Evolutionary conservation across 2,888 invertebrate genomes (phyloP).

Genomic region (Hydrotaea diabolus): DNA sequence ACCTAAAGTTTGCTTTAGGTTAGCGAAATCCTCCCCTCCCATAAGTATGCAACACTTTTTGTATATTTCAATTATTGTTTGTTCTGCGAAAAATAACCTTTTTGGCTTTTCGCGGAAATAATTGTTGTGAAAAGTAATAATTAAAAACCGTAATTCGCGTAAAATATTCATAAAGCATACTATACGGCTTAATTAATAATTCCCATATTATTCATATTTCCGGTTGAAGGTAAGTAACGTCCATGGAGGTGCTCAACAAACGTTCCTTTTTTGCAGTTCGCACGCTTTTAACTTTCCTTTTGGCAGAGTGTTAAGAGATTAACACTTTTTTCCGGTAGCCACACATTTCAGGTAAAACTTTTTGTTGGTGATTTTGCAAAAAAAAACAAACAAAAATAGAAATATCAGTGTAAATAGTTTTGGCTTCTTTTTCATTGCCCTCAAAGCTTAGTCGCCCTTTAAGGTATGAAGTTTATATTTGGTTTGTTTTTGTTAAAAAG

Average conservation of each 20-base stretch:
- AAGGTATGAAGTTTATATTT: too few species aligned
- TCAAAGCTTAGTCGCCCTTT: too few species aligned
- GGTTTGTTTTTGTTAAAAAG: too few species aligned
- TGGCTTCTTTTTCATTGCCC: too few species aligned
- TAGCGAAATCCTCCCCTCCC: too few species aligned
- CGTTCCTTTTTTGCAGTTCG: background rate
- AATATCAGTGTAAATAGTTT: too few species aligned
- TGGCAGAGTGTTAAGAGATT: slow-evolving; percentile 68
- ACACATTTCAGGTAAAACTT: too few species aligned
- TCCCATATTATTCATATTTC: slow-evolving; percentile 56
- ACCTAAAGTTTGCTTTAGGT: too few species aligned
- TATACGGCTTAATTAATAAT: slow-evolving; percentile 65
- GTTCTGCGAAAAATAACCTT: background rate
- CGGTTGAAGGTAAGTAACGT: background rate
- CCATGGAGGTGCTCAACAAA: background rate
- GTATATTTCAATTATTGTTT: background rate
- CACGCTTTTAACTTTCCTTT: slow-evolving; percentile 26
- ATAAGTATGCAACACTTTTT: too few species aligned
- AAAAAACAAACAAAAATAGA: too few species aligned
- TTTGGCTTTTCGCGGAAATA: background rate
- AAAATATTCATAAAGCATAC: slow-evolving; percentile 31
- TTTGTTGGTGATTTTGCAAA: too few species aligned
- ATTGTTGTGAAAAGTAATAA: background rate
- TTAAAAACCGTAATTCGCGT: background rate
- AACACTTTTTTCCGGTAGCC: slow-evolving; percentile 53